Evolutionary conservation across 2,113 vertebrate species (phyloP).

Genomic region (Corynorhinus townsendii): DNA sequence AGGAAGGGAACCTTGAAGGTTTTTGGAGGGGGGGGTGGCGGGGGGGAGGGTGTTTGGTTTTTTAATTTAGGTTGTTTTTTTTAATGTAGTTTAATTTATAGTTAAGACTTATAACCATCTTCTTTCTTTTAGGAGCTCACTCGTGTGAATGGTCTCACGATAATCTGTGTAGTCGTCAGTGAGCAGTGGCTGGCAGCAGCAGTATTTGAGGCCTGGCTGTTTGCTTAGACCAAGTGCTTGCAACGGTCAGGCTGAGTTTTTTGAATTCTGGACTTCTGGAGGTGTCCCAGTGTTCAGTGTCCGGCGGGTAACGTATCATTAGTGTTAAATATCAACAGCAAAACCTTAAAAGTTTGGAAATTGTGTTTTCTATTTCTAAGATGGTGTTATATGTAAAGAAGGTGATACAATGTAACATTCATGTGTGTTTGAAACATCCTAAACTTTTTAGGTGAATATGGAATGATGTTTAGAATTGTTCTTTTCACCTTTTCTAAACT

Average conservation of each 20-base stretch:
- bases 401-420: not conserved
- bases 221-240: constrained; percentile 57
- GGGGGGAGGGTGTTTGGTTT: not conserved
- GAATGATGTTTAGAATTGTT: not conserved
- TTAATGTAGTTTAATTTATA: not conserved
- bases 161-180: constrained; percentile 11
- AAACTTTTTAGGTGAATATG: not conserved
- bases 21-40: not conserved
- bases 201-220: not conserved
- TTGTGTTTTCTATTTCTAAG: not conserved
- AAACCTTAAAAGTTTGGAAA: not conserved
- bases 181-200: not conserved
- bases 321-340: not conserved
- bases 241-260: constrained; percentile 44
- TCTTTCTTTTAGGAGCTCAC: constrained; percentile 53
- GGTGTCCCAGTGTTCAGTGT: constrained; percentile 41
- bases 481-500: too few species aligned
- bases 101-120: not conserved
- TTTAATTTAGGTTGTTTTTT: not conserved
- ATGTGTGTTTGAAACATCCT: not conserved
- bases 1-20: not conserved
- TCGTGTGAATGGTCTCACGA: constrained; percentile 1
- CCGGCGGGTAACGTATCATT: constrained; percentile 74
- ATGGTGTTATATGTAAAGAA: not conserved
- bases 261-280: constrained; percentile 38